Conservation (phyloP, 2,797 vertebrate genomes). For the Lutjanus campechanus region DNA sequence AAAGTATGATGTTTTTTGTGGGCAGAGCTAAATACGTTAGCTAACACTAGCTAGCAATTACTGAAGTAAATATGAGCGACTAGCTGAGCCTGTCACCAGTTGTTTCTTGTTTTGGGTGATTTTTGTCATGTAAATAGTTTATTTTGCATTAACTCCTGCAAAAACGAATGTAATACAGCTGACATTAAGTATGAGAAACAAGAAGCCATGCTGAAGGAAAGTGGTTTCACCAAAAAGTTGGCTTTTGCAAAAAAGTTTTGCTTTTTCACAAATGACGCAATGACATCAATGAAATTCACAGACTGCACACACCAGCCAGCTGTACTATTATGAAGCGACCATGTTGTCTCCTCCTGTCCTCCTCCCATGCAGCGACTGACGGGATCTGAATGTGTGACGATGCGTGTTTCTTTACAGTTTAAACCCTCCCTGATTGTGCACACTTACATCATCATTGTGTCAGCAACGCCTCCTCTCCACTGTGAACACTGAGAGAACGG, state of each 20-base stretch:
- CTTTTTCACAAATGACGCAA: neutral
- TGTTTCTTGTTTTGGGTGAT: too few relatives aligned
- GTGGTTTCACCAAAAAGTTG: neutral
- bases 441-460: neutral
- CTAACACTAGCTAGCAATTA: too few relatives aligned
- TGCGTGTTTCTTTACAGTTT: neutral
- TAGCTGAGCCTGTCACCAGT: too few relatives aligned
- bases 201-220: neutral
- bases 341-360: neutral
- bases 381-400: neutral
- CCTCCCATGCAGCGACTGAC: neutral
- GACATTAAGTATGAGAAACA: neutral
- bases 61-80: too few relatives aligned
- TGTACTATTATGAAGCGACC: neutral
- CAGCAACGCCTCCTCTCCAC: neutral
- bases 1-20: too few relatives aligned
- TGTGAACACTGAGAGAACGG: constrained; percentile 5
- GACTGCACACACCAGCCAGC: neutral
- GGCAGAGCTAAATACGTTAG: too few relatives aligned
- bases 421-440: neutral
- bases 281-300: neutral
- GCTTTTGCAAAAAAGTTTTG: neutral
- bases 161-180: neutral
- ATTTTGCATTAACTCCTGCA: too few relatives aligned
- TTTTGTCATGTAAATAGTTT: too few relatives aligned